Evolutionary conservation across 2,888 invertebrate species (phyloP).

Genomic region (Hirtodrosophila cameraria): DNA sequence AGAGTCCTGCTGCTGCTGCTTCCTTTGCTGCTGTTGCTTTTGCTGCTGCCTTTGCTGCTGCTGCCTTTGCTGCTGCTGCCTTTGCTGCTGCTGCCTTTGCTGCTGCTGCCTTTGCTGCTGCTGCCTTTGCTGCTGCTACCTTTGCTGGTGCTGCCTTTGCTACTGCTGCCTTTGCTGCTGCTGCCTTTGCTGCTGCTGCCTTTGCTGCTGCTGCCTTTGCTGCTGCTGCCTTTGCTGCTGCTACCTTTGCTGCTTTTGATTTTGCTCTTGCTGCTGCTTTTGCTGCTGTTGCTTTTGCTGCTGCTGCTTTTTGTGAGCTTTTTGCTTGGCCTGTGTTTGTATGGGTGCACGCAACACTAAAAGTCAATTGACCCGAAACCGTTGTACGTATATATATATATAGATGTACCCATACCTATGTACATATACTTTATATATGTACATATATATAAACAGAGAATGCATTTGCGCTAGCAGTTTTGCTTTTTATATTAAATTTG

Average conservation of each 20-base stretch:
- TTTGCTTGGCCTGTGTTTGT: constrained; percentile 56
- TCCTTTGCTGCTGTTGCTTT: constrained; percentile 17
- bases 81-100: constrained; percentile 30
- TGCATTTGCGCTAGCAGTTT: constrained; percentile 37
- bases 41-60: constrained; percentile 22
- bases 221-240: constrained; percentile 37
- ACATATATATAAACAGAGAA: constrained; percentile 12
- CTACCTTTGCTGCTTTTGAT: constrained; percentile 29
- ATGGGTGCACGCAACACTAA: constrained; percentile 70
- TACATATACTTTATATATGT: constrained; percentile 7
- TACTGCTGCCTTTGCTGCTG: constrained; percentile 37
- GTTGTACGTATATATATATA: constrained; percentile 34
- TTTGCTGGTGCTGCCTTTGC: constrained; percentile 30
- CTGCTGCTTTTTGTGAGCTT: constrained; percentile 59
- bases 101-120: constrained; percentile 37
- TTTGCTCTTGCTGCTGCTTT: constrained; percentile 44
- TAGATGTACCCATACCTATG: constrained; percentile 32
- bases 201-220: constrained; percentile 30
- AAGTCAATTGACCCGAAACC: constrained; percentile 77
- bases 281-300: constrained; percentile 18
- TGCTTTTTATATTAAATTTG: constrained; percentile 41
- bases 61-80: constrained; percentile 28
- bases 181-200: constrained; percentile 28
- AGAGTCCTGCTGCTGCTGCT: constrained; percentile 45
- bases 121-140: constrained; percentile 28